phyloP scores from a whole-genome alignment of 1,140 invertebrate genomes.

The Ceratoteleas bidentatus region DNA sequence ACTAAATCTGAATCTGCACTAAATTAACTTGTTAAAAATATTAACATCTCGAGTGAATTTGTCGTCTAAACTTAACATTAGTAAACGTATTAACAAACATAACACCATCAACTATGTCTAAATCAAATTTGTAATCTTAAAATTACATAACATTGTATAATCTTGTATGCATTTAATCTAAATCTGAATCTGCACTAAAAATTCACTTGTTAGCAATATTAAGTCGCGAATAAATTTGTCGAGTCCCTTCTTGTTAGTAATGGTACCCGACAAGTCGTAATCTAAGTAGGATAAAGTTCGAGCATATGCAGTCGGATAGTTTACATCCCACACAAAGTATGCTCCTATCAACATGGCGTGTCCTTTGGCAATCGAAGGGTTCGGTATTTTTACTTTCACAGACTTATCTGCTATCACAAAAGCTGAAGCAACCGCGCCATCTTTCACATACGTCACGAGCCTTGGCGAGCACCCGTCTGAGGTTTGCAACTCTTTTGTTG shows the following conservation, averaged over 20 bases:
- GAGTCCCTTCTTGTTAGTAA: background rate
- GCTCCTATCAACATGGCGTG: background rate
- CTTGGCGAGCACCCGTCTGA: constrained; percentile 10
- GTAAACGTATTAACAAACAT: no score
- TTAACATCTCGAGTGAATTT: no score
- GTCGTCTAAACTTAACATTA: no score
- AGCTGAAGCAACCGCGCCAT: constrained; percentile 1
- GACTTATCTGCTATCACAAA: constrained; percentile 9
- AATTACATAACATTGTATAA: no score
- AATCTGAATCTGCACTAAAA: no score
- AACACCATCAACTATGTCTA: no score
- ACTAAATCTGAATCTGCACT: no score
- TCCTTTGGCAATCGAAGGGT: background rate
- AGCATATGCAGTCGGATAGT: constrained; percentile 9
- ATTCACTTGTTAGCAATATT: no score
- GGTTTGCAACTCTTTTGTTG: constrained; percentile 10
- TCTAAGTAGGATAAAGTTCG: constrained; percentile 10
- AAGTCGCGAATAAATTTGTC: constrained; percentile 5
- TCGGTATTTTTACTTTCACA: constrained; percentile 3
- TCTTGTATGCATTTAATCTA: no score
- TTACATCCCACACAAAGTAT: constrained; percentile 15
- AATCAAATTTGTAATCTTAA: no score
- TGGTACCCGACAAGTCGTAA: background rate
- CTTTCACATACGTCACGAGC: constrained; percentile 1
- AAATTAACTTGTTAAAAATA: no score